Conservation (phyloP, 1,140 invertebrate species). For the Druon quercuslanigerum region DNA sequence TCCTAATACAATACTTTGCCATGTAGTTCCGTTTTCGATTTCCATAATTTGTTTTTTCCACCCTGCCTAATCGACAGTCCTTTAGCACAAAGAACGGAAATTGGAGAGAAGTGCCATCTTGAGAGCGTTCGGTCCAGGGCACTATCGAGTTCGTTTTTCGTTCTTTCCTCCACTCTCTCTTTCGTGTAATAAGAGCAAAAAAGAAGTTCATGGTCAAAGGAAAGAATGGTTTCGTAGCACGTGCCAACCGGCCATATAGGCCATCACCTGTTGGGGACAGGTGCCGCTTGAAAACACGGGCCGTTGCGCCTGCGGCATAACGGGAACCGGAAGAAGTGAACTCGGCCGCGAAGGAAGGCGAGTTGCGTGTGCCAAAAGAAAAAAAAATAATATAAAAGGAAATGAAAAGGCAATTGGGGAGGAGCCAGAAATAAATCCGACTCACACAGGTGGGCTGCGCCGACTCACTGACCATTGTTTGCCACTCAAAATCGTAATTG, state of each 20-base stretch:
- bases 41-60: background rate
- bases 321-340: conserved; percentile 41
- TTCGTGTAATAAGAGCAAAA: conserved; percentile 16
- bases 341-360: conserved; percentile 3
- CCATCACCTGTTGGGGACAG: conserved; percentile 54
- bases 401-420: conserved; percentile 2
- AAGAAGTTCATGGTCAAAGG: conserved; percentile 16
- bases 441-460: conserved; percentile 2
- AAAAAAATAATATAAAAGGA: background rate
- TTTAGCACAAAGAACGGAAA: background rate
- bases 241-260: conserved; percentile 46
- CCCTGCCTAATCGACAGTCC: too few relatives aligned
- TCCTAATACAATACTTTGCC: too few relatives aligned
- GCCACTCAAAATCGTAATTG: background rate
- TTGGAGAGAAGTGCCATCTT: conserved; percentile 5
- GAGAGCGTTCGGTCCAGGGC: conserved; percentile 10
- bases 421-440: background rate
- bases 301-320: conserved; percentile 38
- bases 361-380: conserved; percentile 19
- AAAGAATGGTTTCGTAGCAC: conserved; percentile 42
- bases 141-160: conserved; percentile 3
- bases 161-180: background rate
- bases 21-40: too few relatives aligned
- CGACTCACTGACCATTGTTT: conserved; percentile 12
- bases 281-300: conserved; percentile 41